Percentiles rank a stretch among this genome's conserved stretches.
phyloP scores from a whole-genome alignment of 2,888 invertebrate species.

The Drosophila kuntzei region DNA sequence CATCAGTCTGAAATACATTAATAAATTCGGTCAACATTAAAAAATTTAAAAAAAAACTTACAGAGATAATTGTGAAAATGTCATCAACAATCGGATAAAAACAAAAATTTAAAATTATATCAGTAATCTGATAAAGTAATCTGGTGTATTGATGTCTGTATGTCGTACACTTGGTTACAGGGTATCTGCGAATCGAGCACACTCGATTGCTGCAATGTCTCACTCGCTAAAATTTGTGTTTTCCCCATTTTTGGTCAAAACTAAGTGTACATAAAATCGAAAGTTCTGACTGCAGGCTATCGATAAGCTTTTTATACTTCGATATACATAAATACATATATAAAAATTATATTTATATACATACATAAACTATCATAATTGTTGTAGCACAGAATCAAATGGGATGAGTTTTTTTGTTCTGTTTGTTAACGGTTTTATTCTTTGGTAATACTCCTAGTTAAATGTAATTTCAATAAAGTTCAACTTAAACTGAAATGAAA shows the following conservation, averaged over 20 bases:
- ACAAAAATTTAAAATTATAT: too few relatives aligned
- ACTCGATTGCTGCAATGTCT: not conserved
- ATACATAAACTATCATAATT: conserved; percentile 32
- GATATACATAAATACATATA: conserved; percentile 17
- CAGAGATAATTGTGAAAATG: too few relatives aligned
- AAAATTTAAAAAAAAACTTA: too few relatives aligned
- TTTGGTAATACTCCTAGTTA: conserved; percentile 35
- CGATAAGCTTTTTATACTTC: conserved; percentile 53
- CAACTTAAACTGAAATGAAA: conserved; percentile 54
- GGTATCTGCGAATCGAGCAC: not conserved
- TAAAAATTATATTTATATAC: conserved; percentile 10
- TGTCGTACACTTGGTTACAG: not conserved
- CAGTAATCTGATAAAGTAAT: not conserved
- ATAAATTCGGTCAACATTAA: too few relatives aligned
- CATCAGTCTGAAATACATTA: too few relatives aligned
- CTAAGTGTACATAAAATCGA: conserved; percentile 40
- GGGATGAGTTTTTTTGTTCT: not conserved
- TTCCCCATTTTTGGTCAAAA: conserved; percentile 1
- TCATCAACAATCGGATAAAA: not conserved
- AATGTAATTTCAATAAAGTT: conserved; percentile 52
- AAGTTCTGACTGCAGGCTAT: conserved; percentile 30
- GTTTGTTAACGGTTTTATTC: conserved; percentile 16
- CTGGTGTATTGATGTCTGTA: not conserved
- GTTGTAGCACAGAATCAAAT: conserved; percentile 13
- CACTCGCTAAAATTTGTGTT: conserved; percentile 2